Percentiles rank a stretch among this genome's conserved stretches.
phyloP scores from a whole-genome alignment of 1,140 invertebrate species.

The Babylonia areolata region DNA sequence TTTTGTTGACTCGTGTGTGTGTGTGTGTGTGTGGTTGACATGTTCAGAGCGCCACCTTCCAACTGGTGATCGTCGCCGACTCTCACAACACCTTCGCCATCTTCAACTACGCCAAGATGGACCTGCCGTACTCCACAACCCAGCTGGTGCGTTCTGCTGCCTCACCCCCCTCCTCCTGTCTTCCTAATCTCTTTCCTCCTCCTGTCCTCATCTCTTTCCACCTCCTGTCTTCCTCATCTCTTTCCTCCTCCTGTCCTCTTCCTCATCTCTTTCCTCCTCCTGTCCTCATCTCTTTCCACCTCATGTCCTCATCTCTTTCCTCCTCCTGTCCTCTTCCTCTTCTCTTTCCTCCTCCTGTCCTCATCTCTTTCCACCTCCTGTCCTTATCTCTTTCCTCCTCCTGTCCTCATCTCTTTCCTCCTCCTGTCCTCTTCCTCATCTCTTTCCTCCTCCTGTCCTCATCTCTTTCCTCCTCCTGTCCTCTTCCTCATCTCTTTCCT shows the following conservation, averaged over 20 bases:
- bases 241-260: not conserved
- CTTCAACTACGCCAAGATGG: slow-evolving; percentile 93
- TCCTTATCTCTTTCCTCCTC: no score
- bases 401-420: not conserved
- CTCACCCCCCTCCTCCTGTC: no score
- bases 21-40: not conserved
- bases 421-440: not conserved
- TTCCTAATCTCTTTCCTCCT: not conserved
- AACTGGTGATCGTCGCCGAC: slow-evolving; percentile 93
- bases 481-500: not conserved
- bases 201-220: slow-evolving; percentile 6
- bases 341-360: no score
- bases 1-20: not conserved
- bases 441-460: not conserved
- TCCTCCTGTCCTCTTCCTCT: not conserved
- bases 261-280: no score
- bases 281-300: not conserved
- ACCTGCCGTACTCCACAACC: slow-evolving; percentile 58
- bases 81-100: slow-evolving; percentile 95
- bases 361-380: no score
- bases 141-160: slow-evolving; percentile 19
- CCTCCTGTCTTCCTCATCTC: not conserved
- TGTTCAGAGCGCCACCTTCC: slow-evolving; percentile 92
- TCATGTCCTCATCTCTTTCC: slow-evolving; percentile 6
- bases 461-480: not conserved